Evolutionary conservation across 2,888 invertebrate species (phyloP).

Genomic region (Glaucopsyche alexis): DNA sequence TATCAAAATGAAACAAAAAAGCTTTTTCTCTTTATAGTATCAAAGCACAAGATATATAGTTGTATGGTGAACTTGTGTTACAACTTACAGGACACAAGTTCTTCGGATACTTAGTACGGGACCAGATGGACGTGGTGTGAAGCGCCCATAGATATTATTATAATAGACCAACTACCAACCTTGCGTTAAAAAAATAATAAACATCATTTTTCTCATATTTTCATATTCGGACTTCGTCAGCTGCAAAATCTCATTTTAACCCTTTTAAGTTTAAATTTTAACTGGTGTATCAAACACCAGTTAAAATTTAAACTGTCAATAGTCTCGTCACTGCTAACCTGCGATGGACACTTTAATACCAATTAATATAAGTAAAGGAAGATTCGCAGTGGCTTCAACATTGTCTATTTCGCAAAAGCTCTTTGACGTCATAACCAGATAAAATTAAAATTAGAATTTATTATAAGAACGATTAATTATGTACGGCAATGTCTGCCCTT

Average conservation of each 20-base stretch:
- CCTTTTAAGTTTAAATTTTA: conserved; percentile 2
- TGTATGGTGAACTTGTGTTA: too few relatives aligned
- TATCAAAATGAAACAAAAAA: too few relatives aligned
- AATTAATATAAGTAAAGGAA: conserved; percentile 27
- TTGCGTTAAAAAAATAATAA: too few relatives aligned
- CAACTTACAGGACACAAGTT: too few relatives aligned
- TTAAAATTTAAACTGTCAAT: conserved; percentile 19
- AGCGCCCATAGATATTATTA: background rate
- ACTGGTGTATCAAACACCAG: background rate
- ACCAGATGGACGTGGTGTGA: too few relatives aligned
- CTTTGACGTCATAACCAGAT: conserved; percentile 55
- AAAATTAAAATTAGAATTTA: conserved; percentile 76
- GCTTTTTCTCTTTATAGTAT: too few relatives aligned
- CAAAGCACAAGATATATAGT: too few relatives aligned
- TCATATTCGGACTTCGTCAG: background rate
- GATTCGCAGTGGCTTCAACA: conserved; percentile 9
- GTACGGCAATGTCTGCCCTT: conserved; percentile 59
- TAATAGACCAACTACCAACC: too few relatives aligned
- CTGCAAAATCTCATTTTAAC: background rate
- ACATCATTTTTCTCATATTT: background rate
- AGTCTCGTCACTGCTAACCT: background rate
- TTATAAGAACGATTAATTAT: conserved; percentile 74
- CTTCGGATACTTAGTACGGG: too few relatives aligned
- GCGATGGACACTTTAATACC: conserved; percentile 23
- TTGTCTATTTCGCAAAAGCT: conserved; percentile 36